phyloP scores from a whole-genome alignment of 2,113 vertebrate species.

The Chitala chitala region DNA sequence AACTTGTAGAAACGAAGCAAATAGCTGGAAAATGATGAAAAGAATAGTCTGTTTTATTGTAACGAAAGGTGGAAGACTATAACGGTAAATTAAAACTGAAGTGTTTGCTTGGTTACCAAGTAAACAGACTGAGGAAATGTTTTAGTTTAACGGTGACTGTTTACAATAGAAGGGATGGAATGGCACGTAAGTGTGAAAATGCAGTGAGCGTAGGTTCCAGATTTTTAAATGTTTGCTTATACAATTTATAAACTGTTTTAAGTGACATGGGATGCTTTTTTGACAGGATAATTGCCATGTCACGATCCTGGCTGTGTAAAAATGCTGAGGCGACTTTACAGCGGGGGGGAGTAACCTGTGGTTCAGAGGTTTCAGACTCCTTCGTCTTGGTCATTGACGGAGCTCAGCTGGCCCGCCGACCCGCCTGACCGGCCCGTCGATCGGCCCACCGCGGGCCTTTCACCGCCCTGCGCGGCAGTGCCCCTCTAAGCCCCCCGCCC shows the following conservation, averaged over 20 bases:
- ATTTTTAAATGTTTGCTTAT: neutral
- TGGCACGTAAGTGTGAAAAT: slow-evolving; percentile 10
- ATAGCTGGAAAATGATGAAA: slow-evolving; percentile 26
- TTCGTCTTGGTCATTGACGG: slow-evolving; percentile 53
- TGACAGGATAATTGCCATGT: slow-evolving; percentile 41
- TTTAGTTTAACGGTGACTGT: slow-evolving; percentile 31
- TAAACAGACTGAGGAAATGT: slow-evolving; percentile 33
- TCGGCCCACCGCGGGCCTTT: slow-evolving; percentile 47
- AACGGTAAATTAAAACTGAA: slow-evolving; percentile 34
- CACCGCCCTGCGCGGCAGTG: slow-evolving; percentile 42
- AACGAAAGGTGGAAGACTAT: slow-evolving; percentile 25
- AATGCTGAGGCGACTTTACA: slow-evolving; percentile 20
- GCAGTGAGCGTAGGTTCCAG: neutral
- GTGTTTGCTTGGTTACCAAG: slow-evolving; percentile 40
- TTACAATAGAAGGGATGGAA: neutral
- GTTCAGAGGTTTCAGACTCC: slow-evolving; percentile 50
- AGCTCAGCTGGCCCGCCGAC: slow-evolving; percentile 57
- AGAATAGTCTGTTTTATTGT: slow-evolving; percentile 27
- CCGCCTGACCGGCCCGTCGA: slow-evolving; percentile 52
- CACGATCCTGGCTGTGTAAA: slow-evolving; percentile 26
- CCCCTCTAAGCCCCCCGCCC: slow-evolving; percentile 31
- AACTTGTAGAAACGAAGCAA: neutral
- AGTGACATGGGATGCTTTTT: slow-evolving; percentile 30
- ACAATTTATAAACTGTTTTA: neutral
- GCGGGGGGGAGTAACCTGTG: slow-evolving; percentile 9